Conservation (phyloP, 2,797 vertebrate genomes). For the Gallinago solitaria region DNA sequence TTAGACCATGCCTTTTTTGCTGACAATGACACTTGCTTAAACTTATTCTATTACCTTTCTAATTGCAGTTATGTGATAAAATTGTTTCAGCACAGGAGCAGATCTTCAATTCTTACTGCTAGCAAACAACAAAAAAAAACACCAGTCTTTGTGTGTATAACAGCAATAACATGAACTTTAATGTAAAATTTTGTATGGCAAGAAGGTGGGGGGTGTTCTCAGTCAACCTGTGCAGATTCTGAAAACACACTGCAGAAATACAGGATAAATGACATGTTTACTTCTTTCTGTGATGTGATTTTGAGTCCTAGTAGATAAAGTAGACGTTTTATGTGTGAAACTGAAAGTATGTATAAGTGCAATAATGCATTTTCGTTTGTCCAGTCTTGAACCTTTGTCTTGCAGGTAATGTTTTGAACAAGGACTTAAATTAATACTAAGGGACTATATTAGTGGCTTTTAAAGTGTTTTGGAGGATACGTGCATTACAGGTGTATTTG, state of each 20-base stretch:
- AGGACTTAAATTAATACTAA: background rate
- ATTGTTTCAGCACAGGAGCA: background rate
- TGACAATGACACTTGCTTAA: background rate
- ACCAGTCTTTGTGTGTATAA: background rate
- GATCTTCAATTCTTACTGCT: background rate
- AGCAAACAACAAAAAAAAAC: background rate
- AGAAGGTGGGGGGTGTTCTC: background rate
- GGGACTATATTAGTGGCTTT: background rate
- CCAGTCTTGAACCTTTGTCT: background rate
- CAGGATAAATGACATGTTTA: background rate
- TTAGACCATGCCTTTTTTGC: background rate
- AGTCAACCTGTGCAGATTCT: background rate
- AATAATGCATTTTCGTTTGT: background rate
- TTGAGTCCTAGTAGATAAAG: background rate
- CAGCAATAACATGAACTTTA: background rate
- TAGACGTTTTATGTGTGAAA: background rate
- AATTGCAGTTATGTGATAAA: background rate
- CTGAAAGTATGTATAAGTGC: background rate
- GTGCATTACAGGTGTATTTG: background rate
- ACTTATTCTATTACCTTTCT: background rate
- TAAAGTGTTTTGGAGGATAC: background rate
- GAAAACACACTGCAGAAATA: background rate
- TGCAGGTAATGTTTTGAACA: background rate
- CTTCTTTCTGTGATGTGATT: background rate
- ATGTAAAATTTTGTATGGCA: background rate